Evolutionary conservation across 2,113 vertebrate species (phyloP).

Genomic region (Ameiurus melas): DNA sequence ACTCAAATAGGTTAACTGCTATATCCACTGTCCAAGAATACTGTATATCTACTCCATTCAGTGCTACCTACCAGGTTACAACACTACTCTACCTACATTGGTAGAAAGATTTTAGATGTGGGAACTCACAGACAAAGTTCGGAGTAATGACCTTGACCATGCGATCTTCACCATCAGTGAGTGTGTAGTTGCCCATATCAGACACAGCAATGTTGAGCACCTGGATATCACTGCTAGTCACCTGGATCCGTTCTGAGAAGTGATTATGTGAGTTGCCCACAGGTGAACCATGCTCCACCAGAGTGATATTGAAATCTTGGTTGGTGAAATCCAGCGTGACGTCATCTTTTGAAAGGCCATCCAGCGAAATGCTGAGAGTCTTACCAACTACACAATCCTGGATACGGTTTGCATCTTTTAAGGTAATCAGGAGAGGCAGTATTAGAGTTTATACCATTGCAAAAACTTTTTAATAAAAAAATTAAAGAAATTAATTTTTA

Average conservation of each 20-base stretch:
- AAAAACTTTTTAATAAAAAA: no score
- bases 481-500: neutral
- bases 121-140: slow-evolving; percentile 60
- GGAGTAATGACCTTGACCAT: slow-evolving; percentile 59
- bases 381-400: slow-evolving; percentile 57
- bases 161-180: slow-evolving; percentile 48
- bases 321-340: slow-evolving; percentile 52
- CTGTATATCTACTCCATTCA: neutral
- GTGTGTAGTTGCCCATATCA: slow-evolving; percentile 62
- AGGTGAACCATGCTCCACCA: slow-evolving; percentile 57
- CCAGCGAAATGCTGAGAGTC: slow-evolving; percentile 57
- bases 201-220: slow-evolving; percentile 56
- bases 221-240: slow-evolving; percentile 42
- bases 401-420: neutral
- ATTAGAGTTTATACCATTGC: neutral
- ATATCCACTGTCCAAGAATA: neutral
- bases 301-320: slow-evolving; percentile 40
- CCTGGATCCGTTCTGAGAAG: slow-evolving; percentile 55
- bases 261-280: slow-evolving; percentile 41
- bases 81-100: neutral
- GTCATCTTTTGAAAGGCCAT: slow-evolving; percentile 45
- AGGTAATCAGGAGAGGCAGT: neutral
- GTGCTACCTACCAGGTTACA: neutral
- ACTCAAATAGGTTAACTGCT: neutral
- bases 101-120: neutral